Conservation (phyloP, 2,888 invertebrate species). For the Tenthredo notha region DNA sequence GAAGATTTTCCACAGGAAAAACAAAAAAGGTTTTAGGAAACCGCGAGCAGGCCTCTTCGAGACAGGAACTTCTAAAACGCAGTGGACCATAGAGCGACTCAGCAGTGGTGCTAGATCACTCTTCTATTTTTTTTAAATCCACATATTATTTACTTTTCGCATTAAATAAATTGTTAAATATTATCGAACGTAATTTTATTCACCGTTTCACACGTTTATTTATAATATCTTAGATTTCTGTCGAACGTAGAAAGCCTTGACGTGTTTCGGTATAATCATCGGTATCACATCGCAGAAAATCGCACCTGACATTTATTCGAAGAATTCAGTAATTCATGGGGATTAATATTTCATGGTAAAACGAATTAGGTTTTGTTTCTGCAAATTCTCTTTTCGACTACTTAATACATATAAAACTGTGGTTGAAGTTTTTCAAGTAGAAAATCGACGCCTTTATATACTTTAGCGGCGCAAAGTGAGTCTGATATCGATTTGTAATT, state of each 20-base stretch:
- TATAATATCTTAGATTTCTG: not conserved
- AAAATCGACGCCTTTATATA: slow-evolving; percentile 19
- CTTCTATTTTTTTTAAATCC: not conserved
- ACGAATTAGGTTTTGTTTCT: too few species aligned
- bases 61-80: slow-evolving; percentile 35
- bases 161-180: not conserved
- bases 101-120: not conserved
- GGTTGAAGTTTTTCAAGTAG: not conserved
- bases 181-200: not conserved
- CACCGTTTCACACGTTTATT: not conserved
- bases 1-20: slow-evolving; percentile 64
- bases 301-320: not conserved
- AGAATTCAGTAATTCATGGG: not conserved
- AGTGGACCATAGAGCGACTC: not conserved
- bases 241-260: not conserved
- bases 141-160: not conserved
- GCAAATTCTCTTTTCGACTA: not conserved
- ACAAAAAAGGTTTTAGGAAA: slow-evolving; percentile 62
- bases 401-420: not conserved
- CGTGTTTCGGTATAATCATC: not conserved
- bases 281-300: not conserved
- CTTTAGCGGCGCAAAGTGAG: not conserved
- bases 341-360: not conserved
- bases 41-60: slow-evolving; percentile 36
- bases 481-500: slow-evolving; percentile 41